These are phyloP conservation scores for Trematomus bernacchii DNA, from an alignment of 2,797 vertebrate species.

Conservation along the genomic window DNA sequence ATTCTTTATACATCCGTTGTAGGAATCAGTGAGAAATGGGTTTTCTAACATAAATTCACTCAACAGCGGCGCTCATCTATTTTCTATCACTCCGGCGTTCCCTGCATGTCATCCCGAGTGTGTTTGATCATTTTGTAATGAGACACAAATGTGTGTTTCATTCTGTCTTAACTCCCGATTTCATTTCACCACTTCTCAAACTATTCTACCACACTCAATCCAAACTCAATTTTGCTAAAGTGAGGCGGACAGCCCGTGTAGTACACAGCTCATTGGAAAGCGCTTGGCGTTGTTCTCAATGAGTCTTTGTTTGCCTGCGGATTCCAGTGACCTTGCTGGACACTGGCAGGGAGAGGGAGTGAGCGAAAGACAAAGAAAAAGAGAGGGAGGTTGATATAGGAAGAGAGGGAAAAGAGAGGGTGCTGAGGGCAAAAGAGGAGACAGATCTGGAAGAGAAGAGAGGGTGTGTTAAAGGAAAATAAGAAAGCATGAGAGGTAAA, in stretches of 20 bases:
- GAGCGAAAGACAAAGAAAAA: slow-evolving; percentile 55
- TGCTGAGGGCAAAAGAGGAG: slow-evolving; percentile 36
- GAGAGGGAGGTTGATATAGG: slow-evolving; percentile 44
- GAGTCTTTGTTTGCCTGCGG: slow-evolving; percentile 76
- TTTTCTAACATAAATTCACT: slow-evolving; percentile 18
- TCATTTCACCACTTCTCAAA: slow-evolving; percentile 8
- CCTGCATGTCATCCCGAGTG: slow-evolving; percentile 1
- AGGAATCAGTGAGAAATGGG: neutral
- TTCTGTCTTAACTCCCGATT: neutral
- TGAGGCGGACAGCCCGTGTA: slow-evolving; percentile 25
- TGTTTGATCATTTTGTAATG: slow-evolving; percentile 40
- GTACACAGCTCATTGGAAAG: slow-evolving; percentile 46
- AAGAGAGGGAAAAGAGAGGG: slow-evolving; percentile 14
- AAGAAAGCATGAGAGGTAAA: neutral
- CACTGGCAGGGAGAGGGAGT: slow-evolving; percentile 47
- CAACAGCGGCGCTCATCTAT: slow-evolving; percentile 9
- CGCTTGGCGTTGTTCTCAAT: slow-evolving; percentile 69
- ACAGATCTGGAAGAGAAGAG: slow-evolving; percentile 8
- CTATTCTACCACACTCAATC: neutral
- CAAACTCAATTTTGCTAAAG: neutral
- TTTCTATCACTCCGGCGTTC: slow-evolving; percentile 5
- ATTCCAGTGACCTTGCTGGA: slow-evolving; percentile 75
- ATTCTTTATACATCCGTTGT: neutral
- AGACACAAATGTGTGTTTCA: slow-evolving; percentile 21
- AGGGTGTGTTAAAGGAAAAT: slow-evolving; percentile 11